Conservation (phyloP, 2,113 vertebrate genomes). For the Arenaria interpres region DNA sequence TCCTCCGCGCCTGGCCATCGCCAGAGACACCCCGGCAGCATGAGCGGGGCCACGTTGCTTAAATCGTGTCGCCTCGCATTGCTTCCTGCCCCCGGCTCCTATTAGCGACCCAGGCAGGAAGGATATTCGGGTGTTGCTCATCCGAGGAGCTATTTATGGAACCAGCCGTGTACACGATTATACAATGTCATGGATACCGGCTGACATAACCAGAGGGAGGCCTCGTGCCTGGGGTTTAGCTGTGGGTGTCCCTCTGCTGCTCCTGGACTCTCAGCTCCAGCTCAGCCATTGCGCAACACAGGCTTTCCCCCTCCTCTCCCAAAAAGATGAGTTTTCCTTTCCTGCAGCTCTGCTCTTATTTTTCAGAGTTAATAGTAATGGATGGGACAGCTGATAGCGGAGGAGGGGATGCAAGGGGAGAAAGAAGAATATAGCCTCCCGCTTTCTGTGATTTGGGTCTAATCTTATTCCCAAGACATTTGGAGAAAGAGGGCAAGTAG, state of each 20-base stretch:
- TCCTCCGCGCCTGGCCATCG: accelerated
- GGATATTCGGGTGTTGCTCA: neutral
- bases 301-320: neutral
- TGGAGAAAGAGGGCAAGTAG: neutral
- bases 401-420: neutral
- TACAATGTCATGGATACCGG: neutral
- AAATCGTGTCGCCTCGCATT: neutral
- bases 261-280: neutral
- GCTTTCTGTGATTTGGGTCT: neutral
- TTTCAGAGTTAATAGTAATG: neutral
- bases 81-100: neutral
- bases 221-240: neutral
- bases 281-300: accelerated
- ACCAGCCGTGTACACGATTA: neutral
- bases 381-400: neutral
- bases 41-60: neutral
- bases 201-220: neutral
- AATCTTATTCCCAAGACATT: neutral
- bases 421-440: neutral
- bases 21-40: neutral
- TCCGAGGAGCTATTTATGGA: conserved; percentile 49
- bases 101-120: neutral
- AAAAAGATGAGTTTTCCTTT: neutral
- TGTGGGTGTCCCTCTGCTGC: neutral
- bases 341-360: neutral